Conservation (phyloP, 2,888 invertebrate species). For the Ypsolopha scabrella region DNA sequence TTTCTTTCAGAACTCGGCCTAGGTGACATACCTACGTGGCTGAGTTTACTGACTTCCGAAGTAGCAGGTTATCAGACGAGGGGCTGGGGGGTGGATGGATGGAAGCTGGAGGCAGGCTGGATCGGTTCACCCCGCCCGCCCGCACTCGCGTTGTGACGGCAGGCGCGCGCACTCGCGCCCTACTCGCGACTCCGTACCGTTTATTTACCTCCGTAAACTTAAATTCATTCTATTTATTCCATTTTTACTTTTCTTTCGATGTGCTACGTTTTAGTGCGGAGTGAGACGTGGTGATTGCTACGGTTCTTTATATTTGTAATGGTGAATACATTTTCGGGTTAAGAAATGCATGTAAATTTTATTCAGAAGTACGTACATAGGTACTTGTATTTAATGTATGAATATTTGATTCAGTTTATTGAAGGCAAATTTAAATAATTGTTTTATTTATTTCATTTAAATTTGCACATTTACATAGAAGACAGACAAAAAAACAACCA, state of each 20-base stretch:
- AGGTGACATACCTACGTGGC: conserved; percentile 52
- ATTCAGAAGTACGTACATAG: too few species aligned
- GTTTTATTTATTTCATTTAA: too few species aligned
- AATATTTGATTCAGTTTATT: too few species aligned
- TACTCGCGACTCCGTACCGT: conserved; percentile 15
- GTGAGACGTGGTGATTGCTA: conserved; percentile 48
- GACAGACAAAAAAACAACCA: too few species aligned
- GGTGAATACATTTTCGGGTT: not conserved
- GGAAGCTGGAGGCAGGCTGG: conserved; percentile 21
- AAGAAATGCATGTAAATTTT: not conserved
- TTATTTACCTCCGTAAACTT: conserved; percentile 4
- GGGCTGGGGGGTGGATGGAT: conserved; percentile 24
- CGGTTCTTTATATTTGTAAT: conserved; percentile 21
- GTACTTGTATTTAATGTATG: too few species aligned
- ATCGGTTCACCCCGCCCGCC: conserved; percentile 39
- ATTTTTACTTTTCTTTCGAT: not conserved
- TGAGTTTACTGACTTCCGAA: conserved; percentile 68
- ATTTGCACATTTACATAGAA: too few species aligned
- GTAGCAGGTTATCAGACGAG: conserved; percentile 66
- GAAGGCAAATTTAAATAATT: too few species aligned
- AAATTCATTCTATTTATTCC: conserved; percentile 20
- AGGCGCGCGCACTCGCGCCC: conserved; percentile 40
- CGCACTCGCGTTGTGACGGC: conserved; percentile 53
- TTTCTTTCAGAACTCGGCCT: conserved; percentile 52
- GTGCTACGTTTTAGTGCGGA: conserved; percentile 20